Conservation (phyloP, 1,140 invertebrate species). For the Atta cephalotes region DNA sequence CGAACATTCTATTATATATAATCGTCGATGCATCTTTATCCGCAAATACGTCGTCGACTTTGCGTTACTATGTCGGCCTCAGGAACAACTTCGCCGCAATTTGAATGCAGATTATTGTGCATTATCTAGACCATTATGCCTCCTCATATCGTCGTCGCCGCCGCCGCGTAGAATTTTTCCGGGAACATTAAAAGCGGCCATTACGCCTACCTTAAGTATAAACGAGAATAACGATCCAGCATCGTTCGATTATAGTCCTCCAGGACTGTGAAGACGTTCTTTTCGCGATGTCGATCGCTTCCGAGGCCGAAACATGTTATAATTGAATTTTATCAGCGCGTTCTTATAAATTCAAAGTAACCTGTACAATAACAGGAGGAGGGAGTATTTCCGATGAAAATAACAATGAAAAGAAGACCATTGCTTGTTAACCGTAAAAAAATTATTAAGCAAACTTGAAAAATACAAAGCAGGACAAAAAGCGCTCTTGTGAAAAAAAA, state of each 20-base stretch:
- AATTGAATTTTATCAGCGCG: slow-evolving; percentile 51
- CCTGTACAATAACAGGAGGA: not conserved
- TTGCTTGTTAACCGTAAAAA: slow-evolving; percentile 29
- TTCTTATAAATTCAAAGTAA: slow-evolving; percentile 36
- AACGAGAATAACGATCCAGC: slow-evolving; percentile 44
- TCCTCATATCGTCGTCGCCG: slow-evolving; percentile 37
- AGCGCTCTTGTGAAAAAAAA: not conserved
- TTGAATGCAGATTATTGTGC: slow-evolving; percentile 59
- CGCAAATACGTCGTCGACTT: slow-evolving; percentile 44
- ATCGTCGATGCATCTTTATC: slow-evolving; percentile 4
- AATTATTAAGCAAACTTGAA: not conserved
- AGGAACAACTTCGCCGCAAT: slow-evolving; percentile 33
- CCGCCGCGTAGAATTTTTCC: slow-evolving; percentile 47
- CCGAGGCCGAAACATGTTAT: slow-evolving; percentile 43
- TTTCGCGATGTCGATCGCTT: slow-evolving; percentile 49
- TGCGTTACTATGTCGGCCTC: slow-evolving; percentile 20
- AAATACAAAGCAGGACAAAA: not conserved
- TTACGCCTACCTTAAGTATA: slow-evolving; percentile 46
- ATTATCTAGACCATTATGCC: slow-evolving; percentile 56
- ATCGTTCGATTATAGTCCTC: slow-evolving; percentile 44
- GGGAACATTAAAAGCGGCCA: slow-evolving; percentile 51
- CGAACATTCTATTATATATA: not conserved
- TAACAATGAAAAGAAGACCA: not conserved
- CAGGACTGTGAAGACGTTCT: slow-evolving; percentile 18
- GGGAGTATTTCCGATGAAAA: slow-evolving; percentile 25